These are phyloP conservation scores for Mormyrus lacerda DNA, from an alignment of 2,113 vertebrate genomes.

Conservation along the genomic window DNA sequence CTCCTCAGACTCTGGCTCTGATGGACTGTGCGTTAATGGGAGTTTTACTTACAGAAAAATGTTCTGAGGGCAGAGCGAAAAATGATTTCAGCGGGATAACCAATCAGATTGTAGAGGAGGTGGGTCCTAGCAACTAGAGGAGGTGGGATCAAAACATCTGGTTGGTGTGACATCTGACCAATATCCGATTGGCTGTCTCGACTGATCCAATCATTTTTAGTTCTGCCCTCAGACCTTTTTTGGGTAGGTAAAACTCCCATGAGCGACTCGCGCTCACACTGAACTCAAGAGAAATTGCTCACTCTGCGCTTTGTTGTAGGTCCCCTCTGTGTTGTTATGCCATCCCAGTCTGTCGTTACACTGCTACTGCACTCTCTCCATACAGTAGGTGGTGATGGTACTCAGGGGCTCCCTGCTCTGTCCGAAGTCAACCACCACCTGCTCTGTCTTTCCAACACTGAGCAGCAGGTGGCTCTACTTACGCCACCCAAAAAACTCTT, in stretches of 20 bases:
- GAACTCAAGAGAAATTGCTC: background rate
- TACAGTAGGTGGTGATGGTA: background rate
- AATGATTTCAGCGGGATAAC: too few species aligned
- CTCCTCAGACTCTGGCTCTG: background rate
- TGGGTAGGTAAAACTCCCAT: too few species aligned
- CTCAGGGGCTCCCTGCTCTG: background rate
- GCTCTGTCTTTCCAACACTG: background rate
- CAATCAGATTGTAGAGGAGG: too few species aligned
- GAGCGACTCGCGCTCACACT: background rate
- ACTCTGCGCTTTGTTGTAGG: background rate
- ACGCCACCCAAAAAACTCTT: background rate
- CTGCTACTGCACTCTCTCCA: background rate
- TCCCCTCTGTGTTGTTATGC: background rate
- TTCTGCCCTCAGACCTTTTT: too few species aligned
- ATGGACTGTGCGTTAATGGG: background rate
- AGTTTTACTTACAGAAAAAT: too few species aligned
- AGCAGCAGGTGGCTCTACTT: background rate
- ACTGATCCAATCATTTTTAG: too few species aligned
- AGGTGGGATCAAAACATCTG: too few species aligned
- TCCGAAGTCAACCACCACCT: background rate
- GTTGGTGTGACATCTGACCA: too few species aligned
- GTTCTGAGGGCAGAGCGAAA: too few species aligned
- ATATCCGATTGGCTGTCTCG: too few species aligned
- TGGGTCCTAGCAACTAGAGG: too few species aligned
- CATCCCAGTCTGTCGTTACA: background rate